phyloP scores from a whole-genome alignment of 2,113 vertebrate species.

The Protobothrops mucrosquamatus region DNA sequence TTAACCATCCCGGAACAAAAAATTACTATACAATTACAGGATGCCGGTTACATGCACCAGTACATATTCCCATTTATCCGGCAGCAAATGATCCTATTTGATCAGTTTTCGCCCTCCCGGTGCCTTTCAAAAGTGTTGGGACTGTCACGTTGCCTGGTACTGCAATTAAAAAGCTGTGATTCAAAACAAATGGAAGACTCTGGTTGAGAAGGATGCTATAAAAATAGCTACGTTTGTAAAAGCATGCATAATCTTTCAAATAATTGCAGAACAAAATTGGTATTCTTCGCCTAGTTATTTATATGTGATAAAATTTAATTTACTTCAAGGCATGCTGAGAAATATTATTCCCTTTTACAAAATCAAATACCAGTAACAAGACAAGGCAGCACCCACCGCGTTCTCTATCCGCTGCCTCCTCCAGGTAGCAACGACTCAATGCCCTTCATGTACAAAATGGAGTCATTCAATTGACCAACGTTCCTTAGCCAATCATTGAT shows the following conservation, averaged over 20 bases:
- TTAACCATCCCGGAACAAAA: neutral
- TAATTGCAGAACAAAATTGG: neutral
- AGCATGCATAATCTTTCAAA: neutral
- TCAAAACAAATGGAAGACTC: neutral
- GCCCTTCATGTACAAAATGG: conserved; percentile 19
- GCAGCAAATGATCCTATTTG: neutral
- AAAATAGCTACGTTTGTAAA: neutral
- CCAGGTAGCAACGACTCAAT: neutral
- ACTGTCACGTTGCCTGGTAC: neutral
- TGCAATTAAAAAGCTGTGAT: neutral
- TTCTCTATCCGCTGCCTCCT: too few relatives aligned
- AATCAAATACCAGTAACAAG: neutral
- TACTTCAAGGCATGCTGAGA: neutral
- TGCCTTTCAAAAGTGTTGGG: neutral
- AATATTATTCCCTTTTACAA: neutral
- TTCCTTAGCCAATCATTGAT: neutral
- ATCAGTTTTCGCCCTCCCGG: neutral
- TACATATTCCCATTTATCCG: neutral
- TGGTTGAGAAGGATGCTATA: neutral
- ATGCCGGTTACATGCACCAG: neutral
- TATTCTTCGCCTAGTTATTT: neutral
- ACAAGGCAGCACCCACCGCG: neutral
- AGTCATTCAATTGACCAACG: neutral
- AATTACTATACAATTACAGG: neutral
- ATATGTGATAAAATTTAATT: neutral